These are phyloP conservation scores for Troides aeacus DNA, from an alignment of 2,888 invertebrate genomes.

Conservation along the genomic window DNA sequence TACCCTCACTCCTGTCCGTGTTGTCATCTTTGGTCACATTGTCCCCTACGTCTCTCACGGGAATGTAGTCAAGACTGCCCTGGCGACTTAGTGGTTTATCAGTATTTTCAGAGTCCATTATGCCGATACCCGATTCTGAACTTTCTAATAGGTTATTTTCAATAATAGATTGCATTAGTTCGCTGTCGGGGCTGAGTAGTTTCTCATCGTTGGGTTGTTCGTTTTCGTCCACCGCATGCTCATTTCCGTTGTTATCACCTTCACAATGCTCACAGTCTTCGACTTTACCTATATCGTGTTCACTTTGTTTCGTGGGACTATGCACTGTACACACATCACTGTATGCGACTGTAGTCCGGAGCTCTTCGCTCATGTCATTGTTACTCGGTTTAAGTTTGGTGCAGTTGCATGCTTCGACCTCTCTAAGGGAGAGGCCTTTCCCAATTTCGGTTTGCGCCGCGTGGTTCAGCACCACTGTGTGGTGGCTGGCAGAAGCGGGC, in stretches of 20 bases:
- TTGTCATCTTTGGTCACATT: conserved; percentile 64
- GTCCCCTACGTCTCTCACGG: conserved; percentile 74
- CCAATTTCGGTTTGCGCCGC: conserved; percentile 75
- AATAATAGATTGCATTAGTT: conserved; percentile 57
- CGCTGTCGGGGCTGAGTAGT: conserved; percentile 46
- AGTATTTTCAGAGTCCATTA: conserved; percentile 54
- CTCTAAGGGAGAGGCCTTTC: conserved; percentile 65
- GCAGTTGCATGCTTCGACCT: conserved; percentile 69
- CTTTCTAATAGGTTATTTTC: conserved; percentile 63
- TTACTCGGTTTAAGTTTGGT: conserved; percentile 41
- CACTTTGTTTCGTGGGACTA: conserved; percentile 67
- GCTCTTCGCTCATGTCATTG: conserved; percentile 38
- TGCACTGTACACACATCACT: conserved; percentile 84
- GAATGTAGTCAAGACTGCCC: conserved; percentile 74
- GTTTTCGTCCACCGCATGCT: conserved; percentile 59
- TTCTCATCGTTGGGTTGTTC: conserved; percentile 46
- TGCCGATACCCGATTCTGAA: conserved; percentile 67
- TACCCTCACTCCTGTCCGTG: conserved; percentile 73
- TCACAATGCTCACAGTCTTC: conserved; percentile 56
- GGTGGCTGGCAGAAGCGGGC: conserved; percentile 46
- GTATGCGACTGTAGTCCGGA: conserved; percentile 73
- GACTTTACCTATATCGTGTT: conserved; percentile 47
- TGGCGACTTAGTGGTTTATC: conserved; percentile 65
- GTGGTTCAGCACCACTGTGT: conserved; percentile 58
- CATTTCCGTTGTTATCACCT: conserved; percentile 52